A percentile compares a stretch with the other conserved stretches of the same genome.
These are phyloP conservation scores for Megaustenia siamemsis DNA, from an alignment of 2,888 invertebrate species.

Conservation along the genomic window DNA sequence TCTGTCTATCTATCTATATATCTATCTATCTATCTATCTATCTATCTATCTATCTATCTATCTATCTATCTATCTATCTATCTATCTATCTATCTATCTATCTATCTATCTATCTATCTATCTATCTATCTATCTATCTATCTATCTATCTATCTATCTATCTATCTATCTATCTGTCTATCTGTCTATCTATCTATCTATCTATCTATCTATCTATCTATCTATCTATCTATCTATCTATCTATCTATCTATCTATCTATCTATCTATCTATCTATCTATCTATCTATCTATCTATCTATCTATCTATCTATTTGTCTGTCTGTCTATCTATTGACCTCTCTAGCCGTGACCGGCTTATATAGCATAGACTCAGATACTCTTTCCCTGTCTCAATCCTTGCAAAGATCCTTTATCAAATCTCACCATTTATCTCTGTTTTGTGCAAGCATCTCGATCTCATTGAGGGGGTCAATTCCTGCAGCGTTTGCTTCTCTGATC, in stretches of 20 bases:
- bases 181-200: conserved; percentile 2
- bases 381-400: too few relatives aligned
- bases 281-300: not conserved
- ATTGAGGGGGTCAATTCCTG: too few relatives aligned
- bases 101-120: conserved; percentile 37
- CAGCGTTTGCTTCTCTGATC: too few relatives aligned
- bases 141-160: conserved; percentile 32
- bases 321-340: too few relatives aligned
- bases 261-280: not conserved
- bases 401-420: too few relatives aligned
- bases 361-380: too few relatives aligned
- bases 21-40: too few relatives aligned
- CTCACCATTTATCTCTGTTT: too few relatives aligned
- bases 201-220: conserved; percentile 10
- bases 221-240: not conserved
- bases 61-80: not conserved
- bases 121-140: conserved; percentile 37
- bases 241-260: not conserved
- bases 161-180: conserved; percentile 23
- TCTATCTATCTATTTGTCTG: not conserved
- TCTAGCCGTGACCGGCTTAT: too few relatives aligned
- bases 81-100: conserved; percentile 34
- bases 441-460: too few relatives aligned
- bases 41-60: not conserved
- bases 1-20: too few relatives aligned